Percentiles rank a stretch among this genome's conserved stretches.
Conservation (phyloP, 2,113 vertebrate genomes). For the Anhinga rufa region DNA sequence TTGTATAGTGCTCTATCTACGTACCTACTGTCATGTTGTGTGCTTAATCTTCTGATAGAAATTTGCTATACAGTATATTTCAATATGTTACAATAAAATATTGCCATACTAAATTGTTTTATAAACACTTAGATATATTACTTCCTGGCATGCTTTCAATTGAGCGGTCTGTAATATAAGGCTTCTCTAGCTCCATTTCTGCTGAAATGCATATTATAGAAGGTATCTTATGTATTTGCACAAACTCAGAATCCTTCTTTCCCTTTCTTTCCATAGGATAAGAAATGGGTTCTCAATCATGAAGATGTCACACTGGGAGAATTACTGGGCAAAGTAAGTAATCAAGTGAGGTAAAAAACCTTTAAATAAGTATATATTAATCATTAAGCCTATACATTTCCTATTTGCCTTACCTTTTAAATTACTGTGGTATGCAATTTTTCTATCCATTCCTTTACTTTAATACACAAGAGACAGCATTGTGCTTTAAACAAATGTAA, state of each 20-base stretch:
- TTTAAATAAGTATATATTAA: not conserved
- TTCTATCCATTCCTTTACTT: not conserved
- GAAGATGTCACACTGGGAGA: slow-evolving; percentile 92
- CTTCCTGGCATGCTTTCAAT: not conserved
- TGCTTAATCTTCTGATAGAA: not conserved
- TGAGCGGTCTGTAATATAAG: not conserved
- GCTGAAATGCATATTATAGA: not conserved
- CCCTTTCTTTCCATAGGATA: slow-evolving; percentile 78
- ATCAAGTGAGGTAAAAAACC: not conserved
- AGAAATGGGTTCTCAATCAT: slow-evolving; percentile 97
- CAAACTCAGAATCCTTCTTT: not conserved
- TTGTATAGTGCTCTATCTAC: not conserved
- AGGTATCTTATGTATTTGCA: not conserved
- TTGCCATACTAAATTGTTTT: not conserved
- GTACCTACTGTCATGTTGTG: not conserved
- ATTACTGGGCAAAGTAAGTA: slow-evolving; percentile 90
- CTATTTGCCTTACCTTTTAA: not conserved
- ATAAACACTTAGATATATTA: not conserved
- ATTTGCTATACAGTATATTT: not conserved
- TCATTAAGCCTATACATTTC: not conserved
- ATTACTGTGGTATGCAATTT: not conserved
- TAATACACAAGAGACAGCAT: not conserved
- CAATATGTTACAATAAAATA: not conserved
- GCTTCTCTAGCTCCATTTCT: not conserved
- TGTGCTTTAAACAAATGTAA: not conserved